A percentile compares a stretch with the other conserved stretches of the same genome.
phyloP scores from a whole-genome alignment of 2,113 vertebrate species.

The Spermophilus dauricus region DNA sequence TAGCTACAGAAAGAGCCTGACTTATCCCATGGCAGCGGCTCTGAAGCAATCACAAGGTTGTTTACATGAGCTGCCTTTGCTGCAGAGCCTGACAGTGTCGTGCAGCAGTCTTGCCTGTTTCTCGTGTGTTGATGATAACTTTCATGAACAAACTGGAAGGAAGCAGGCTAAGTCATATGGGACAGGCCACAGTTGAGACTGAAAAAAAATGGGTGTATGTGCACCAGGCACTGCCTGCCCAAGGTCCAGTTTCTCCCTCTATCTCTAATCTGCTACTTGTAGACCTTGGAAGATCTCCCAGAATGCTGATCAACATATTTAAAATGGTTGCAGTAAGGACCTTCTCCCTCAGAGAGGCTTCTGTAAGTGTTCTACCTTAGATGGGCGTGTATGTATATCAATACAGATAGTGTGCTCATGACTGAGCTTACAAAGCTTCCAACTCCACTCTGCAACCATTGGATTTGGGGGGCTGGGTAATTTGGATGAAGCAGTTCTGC shows the following conservation, averaged over 20 bases:
- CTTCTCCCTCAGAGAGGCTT: not conserved
- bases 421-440: not conserved
- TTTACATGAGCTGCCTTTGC: slow-evolving; percentile 85
- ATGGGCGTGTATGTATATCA: not conserved
- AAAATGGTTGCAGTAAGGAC: slow-evolving; percentile 59
- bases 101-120: slow-evolving; percentile 72
- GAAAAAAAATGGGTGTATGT: slow-evolving; percentile 34
- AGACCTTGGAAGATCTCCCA: slow-evolving; percentile 47
- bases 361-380: not conserved
- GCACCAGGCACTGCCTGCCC: not conserved
- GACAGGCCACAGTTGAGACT: slow-evolving; percentile 24
- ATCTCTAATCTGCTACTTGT: slow-evolving; percentile 18
- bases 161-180: not conserved
- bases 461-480: not conserved
- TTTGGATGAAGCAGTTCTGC: not conserved
- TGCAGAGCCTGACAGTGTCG: slow-evolving; percentile 81
- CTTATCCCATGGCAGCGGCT: slow-evolving; percentile 32
- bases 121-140: slow-evolving; percentile 69
- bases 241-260: not conserved
- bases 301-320: slow-evolving; percentile 62
- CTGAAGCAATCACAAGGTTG: slow-evolving; percentile 74
- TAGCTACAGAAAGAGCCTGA: not conserved
- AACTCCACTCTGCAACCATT: slow-evolving; percentile 6
- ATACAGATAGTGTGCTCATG: not conserved
- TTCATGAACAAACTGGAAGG: slow-evolving; percentile 50